These are phyloP conservation scores for Phyllopteryx taeniolatus DNA, from an alignment of 2,113 vertebrate genomes.

Conservation along the genomic window DNA sequence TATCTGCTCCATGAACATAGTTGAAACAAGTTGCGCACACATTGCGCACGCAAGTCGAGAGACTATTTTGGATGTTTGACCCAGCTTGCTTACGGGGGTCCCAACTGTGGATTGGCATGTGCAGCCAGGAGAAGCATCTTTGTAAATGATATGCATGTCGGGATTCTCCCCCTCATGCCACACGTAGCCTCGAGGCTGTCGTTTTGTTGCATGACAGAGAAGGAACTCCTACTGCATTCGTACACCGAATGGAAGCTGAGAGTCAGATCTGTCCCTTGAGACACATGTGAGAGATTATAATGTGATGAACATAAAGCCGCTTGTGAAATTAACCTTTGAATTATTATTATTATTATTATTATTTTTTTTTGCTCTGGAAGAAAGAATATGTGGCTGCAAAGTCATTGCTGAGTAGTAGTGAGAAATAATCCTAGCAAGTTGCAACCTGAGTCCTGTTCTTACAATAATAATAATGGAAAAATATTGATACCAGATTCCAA, in stretches of 20 bases:
- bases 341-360: background rate
- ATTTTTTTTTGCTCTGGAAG: too few relatives aligned
- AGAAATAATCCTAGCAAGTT: too few relatives aligned
- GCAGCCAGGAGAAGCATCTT: slow-evolving; percentile 41
- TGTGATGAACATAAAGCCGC: background rate
- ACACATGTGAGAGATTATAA: background rate
- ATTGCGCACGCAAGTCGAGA: slow-evolving; percentile 37
- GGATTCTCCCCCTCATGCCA: slow-evolving; percentile 22
- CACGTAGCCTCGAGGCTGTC: slow-evolving; percentile 21
- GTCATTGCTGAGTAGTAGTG: too few relatives aligned
- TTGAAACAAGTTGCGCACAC: slow-evolving; percentile 59
- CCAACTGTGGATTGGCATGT: slow-evolving; percentile 32
- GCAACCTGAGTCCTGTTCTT: too few relatives aligned
- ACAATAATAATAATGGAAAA: too few relatives aligned
- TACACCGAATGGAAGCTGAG: background rate
- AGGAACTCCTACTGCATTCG: background rate
- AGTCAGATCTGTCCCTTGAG: background rate
- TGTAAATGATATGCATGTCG: slow-evolving; percentile 67
- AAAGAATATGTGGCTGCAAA: too few relatives aligned
- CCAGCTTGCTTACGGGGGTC: slow-evolving; percentile 56
- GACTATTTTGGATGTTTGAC: slow-evolving; percentile 69
- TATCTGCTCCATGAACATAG: slow-evolving; percentile 11
- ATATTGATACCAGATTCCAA: too few relatives aligned
- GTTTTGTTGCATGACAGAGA: slow-evolving; percentile 10
- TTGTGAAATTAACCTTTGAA: background rate